Base-by-base conservation (phyloP, 2,113 vertebrate genomes). In the Sinocyclocheilus anshuiensis region DNA sequence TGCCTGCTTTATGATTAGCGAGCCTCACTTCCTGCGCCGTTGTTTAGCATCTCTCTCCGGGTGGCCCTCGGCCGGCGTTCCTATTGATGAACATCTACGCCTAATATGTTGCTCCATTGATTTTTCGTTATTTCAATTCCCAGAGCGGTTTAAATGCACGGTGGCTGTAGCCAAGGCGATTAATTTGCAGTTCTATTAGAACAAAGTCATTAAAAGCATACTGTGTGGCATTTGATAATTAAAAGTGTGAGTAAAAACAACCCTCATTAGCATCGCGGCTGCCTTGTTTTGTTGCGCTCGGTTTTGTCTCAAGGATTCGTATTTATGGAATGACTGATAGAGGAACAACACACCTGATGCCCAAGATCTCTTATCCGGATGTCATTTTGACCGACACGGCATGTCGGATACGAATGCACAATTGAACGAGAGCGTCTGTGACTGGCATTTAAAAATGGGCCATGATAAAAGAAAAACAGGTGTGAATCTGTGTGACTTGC, bases 101-200 rank as follows among this genome's bases (percentile, higher is more conserved):
- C 90, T 90, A 93, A 93, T 94, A 92, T 92, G 91, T 92, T 92
- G 92, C 93, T 93, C 89, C 90, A 93, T 94, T 94, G 93, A 94
- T 93, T 94, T 90, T 93, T 92, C 91, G 92, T 95, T 93, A 93
- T 94, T 92, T 88, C 87, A 86, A 92, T 93, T 92, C 91, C 89
- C 36, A 39, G 80, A 85, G 91, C 85, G 81, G 75, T 92, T 93
- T 87, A 85, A 90, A 69, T 78, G 85, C 76, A 86, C 86, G 83
- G 88, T 84, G 84, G 74, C 82, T n/a, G 84, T 87, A 89, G 89
- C 90, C 90, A 91, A 88, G 75, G 75, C 87, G 91, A 91, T 94
- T 93, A 91, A 93, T 92, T 90, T 92, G 89, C 69, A 72, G 87
- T 92, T 93, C 91, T 91, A 93, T 93, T 94, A 93, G 93, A 93